Evolutionary conservation across 2,797 vertebrate species (phyloP), one percentile per base, ranked within the genome.

Genomic region (Harpagifer antarcticus): DNA sequence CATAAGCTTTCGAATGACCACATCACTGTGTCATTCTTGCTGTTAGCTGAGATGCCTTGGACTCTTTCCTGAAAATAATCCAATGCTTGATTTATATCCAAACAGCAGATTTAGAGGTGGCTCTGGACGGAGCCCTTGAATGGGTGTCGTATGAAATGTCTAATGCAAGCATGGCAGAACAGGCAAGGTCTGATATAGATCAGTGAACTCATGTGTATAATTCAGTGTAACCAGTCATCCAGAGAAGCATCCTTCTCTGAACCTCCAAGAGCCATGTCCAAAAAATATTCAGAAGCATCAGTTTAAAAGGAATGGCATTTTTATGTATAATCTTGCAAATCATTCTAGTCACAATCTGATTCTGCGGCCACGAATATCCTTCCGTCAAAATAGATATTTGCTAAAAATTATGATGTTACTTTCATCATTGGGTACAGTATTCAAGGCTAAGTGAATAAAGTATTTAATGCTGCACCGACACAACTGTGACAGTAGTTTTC

Each of bases 401-500:
- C 79, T 83, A 68, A 49, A 78, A 78, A 84, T 68, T 3, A 37
- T 64, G 57, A 84, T 87, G 72, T 84, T 31, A 55, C 78, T 83
- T 84, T 86, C 70, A 87, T 74, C 64, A 67, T 15, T 23, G 49
- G 50, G 47, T 52, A 17, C 20, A 58, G 68, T 69, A 56, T 77
- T 86, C 72, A 68, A 82, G 20, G 66, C 4, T 55, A 17, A 3
- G 1, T 16, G 16, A 79, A 81, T 55, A 52, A 47, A 71, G 44
- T 37, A 17, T 10, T 69, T 23, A 37, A 50, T 0, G 10, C 27
- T 69, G 69, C 49, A 70, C 33, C 62, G 62, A 58, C 23, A 44
- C 45, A 55, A 6, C 45, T 63, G 27, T 66, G n/a, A 52, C 58
- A 45, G 40, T 19, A 13, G n/a, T 57, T 81, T 65, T 12, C 14